phyloP scores from a whole-genome alignment of 2,113 vertebrate genomes.

The Hemicordylus capensis region DNA sequence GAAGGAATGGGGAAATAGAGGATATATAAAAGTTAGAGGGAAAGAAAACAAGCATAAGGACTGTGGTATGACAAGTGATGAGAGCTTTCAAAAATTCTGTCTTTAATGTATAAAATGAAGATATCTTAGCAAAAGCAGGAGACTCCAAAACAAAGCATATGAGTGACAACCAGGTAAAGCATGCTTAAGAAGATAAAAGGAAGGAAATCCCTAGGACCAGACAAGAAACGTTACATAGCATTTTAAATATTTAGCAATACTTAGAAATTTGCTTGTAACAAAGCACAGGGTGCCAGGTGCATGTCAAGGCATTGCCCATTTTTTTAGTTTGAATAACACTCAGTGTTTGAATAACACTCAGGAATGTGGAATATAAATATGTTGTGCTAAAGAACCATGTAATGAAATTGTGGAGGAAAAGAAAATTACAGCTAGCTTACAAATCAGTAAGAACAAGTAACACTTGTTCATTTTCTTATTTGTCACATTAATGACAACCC shows the following conservation, averaged over 20 bases:
- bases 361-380: background rate
- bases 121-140: background rate
- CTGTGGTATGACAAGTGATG: background rate
- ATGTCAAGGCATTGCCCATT: background rate
- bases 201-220: constrained; percentile 20
- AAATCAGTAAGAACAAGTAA: background rate
- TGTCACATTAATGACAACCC: background rate
- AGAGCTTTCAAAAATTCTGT: background rate
- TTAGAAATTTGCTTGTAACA: constrained; percentile 9
- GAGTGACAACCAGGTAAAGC: constrained; percentile 11
- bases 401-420: background rate
- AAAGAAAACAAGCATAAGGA: background rate
- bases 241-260: constrained; percentile 27
- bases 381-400: background rate
- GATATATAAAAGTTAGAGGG: background rate
- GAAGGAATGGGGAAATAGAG: background rate
- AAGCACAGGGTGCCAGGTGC: background rate
- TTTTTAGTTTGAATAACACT: background rate
- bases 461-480: background rate
- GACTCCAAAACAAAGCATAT: background rate
- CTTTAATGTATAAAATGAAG: constrained; percentile 10
- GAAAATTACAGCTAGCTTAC: background rate
- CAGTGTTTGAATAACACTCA: background rate
- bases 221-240: constrained; percentile 12
- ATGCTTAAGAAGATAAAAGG: constrained; percentile 25